Conservation (phyloP, 2,113 vertebrate species). For the Hystrix brachyura region DNA sequence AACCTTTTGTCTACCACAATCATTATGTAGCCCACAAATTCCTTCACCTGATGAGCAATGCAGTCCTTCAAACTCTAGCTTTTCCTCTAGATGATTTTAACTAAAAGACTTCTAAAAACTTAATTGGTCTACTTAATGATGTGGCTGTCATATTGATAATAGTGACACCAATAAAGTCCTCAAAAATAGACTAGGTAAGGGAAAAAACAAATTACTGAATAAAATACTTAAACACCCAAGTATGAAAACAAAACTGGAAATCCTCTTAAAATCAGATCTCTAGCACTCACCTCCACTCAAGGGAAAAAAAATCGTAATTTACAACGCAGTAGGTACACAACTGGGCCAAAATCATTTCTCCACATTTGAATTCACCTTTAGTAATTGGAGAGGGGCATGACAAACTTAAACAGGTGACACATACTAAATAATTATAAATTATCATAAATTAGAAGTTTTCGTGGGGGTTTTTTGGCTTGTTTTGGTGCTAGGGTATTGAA, state of each 20-base stretch:
- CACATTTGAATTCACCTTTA: slow-evolving; percentile 24
- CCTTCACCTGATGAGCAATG: slow-evolving; percentile 30
- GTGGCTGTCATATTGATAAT: background rate
- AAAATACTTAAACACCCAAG: slow-evolving; percentile 49
- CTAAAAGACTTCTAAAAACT: slow-evolving; percentile 28
- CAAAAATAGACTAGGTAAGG: background rate
- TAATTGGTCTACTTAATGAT: slow-evolving; percentile 11
- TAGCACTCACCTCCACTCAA: background rate
- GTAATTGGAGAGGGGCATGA: background rate
- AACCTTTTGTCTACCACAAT: slow-evolving; percentile 11
- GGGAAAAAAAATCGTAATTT: background rate
- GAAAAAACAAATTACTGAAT: slow-evolving; percentile 37
- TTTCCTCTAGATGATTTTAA: slow-evolving; percentile 11
- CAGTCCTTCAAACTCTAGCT: background rate
- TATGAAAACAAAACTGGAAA: slow-evolving; percentile 55
- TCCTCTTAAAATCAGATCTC: slow-evolving; percentile 34
- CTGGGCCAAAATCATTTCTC: slow-evolving; percentile 41
- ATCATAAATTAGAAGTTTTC: background rate
- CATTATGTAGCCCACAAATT: slow-evolving; percentile 28
- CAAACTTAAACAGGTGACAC: slow-evolving; percentile 14
- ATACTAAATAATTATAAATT: slow-evolving; percentile 51
- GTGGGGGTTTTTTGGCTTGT: background rate
- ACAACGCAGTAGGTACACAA: background rate
- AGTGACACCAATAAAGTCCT: slow-evolving; percentile 32
- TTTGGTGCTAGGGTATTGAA: background rate